These are phyloP conservation scores for Xestia c-nigrum DNA, from an alignment of 2,888 invertebrate species.

Conservation along the genomic window DNA sequence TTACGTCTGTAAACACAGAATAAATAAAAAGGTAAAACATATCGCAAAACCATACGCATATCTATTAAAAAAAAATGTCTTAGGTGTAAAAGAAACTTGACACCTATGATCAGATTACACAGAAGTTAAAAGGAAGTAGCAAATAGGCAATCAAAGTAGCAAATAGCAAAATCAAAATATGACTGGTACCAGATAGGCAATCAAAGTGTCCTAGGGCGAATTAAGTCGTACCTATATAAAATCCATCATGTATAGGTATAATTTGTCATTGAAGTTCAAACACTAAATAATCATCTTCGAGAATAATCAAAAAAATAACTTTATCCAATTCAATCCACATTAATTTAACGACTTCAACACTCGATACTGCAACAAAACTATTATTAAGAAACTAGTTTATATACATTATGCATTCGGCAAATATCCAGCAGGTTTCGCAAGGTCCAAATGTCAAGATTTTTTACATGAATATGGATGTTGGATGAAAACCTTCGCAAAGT, in stretches of 20 bases:
- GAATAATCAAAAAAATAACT: not conserved
- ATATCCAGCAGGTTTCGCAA: constrained; percentile 47
- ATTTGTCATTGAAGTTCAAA: not conserved
- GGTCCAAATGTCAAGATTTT: constrained; percentile 54
- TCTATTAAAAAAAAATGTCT: not conserved
- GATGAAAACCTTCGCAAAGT: constrained; percentile 27
- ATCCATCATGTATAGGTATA: too few species aligned
- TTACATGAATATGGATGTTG: constrained; percentile 44
- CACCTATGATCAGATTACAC: too few species aligned
- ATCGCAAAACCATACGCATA: not conserved
- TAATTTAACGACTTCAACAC: not conserved
- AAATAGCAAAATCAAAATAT: too few species aligned
- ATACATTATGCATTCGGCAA: constrained; percentile 27
- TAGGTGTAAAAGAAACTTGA: not conserved
- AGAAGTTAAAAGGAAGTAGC: not conserved
- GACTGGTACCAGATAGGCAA: not conserved
- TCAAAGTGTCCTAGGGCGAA: not conserved
- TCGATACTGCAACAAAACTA: constrained; percentile 10
- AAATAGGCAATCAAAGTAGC: not conserved
- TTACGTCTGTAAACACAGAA: not conserved
- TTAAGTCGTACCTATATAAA: not conserved
- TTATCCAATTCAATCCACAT: not conserved
- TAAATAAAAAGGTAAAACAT: not conserved
- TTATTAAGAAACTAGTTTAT: constrained; percentile 32
- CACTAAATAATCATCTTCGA: not conserved